phyloP scores from a whole-genome alignment of 2,888 invertebrate genomes.

The Nebria brevicollis region DNA sequence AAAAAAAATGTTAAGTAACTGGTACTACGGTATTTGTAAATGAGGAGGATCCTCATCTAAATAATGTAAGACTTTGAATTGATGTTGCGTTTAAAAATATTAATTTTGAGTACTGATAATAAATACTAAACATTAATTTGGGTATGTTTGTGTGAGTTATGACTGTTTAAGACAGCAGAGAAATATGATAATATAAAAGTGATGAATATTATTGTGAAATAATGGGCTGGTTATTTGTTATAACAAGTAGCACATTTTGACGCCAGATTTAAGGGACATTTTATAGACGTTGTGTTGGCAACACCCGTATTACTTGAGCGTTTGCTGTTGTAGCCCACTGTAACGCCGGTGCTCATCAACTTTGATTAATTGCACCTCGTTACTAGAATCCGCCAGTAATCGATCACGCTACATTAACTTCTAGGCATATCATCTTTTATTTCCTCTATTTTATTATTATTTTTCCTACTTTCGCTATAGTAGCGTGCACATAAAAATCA shows the following conservation, averaged over 20 bases:
- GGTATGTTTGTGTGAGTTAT: no score
- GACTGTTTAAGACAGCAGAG: no score
- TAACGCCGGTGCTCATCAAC: background rate
- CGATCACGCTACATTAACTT: slow-evolving; percentile 46
- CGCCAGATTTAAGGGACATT: background rate
- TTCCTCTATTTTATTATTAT: slow-evolving; percentile 30
- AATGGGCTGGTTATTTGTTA: background rate
- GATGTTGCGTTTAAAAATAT: no score
- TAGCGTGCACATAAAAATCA: no score
- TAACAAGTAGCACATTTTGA: background rate
- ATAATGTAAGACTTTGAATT: no score
- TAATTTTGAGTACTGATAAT: no score
- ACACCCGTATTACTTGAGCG: background rate
- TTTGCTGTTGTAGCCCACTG: background rate
- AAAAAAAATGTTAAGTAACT: no score
- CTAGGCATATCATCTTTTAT: slow-evolving; percentile 44
- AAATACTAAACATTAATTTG: no score
- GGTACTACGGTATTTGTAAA: no score
- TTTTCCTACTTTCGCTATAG: background rate
- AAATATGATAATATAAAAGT: no score
- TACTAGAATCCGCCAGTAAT: slow-evolving; percentile 31
- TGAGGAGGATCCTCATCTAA: no score
- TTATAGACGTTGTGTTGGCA: background rate
- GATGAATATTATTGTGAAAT: background rate
- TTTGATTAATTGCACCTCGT: slow-evolving; percentile 40